Evolutionary conservation across 2,797 vertebrate species (phyloP), one percentile per base, ranked within the genome.

Genomic region (Artibeus jamaicensis): DNA sequence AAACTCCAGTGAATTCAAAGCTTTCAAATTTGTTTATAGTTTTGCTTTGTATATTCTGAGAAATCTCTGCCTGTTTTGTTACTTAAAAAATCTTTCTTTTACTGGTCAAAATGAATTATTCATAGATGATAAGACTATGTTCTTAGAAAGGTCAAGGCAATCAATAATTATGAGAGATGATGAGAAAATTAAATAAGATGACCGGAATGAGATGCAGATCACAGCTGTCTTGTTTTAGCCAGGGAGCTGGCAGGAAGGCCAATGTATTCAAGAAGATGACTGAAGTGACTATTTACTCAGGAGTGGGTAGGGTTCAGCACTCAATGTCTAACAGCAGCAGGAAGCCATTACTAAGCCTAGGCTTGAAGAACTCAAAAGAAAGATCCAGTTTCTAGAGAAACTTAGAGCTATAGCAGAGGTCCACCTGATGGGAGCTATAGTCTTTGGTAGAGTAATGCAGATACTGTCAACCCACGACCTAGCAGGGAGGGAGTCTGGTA

Each of bases 31-130:
- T 76, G n/a, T 85, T 68, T 55, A 67, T 67, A 19, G 4, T 26
- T 76, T 87, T 91, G 16, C 19, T 44, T 73, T 92, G 55, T 39
- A 16, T 89, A 65, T 83, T 86, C 39, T 86, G 48, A 39, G 34
- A 95, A 89, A 90, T 37, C 1, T 74, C 92, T 89, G 55, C 9
- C 14, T 62, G 81, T 84, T 70, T 22, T 55, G 29, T 65, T n/a
- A 79, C 39, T 91, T 93, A 37, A 71, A 50, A 50, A 59, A 26
- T 14, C 16, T 86, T 68, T 86, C 39, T 94, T 82, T 59, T 79
- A 26, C 71, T 91, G 42, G 87, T 74, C n/a, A 93, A 88, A 93
- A 71, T 84, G 18, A 87, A 90, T 94, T 89, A 95, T 67, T 70
- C 12, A 42, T 37, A 55, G 29, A 32, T 93, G 48, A 57, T 90